phyloP scores from a whole-genome alignment of 2,113 vertebrate genomes.

The Poeciliopsis retropinna region DNA sequence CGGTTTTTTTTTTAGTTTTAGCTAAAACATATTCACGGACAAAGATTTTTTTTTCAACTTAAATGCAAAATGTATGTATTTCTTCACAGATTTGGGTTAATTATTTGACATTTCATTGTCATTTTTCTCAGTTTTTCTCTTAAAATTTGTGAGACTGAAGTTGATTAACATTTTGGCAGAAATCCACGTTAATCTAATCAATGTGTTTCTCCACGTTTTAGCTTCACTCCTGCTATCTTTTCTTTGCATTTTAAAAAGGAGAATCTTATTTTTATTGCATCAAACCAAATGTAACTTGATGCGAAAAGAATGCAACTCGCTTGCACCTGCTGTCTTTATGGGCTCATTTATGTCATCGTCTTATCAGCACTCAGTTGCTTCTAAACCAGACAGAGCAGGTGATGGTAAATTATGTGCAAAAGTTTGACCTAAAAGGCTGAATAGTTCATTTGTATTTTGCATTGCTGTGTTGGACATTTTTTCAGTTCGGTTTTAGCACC shows the following conservation, averaged over 20 bases:
- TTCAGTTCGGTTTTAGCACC: neutral
- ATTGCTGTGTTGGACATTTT: neutral
- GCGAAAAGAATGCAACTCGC: neutral
- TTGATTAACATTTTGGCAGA: neutral
- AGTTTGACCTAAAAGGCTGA: neutral
- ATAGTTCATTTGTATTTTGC: neutral
- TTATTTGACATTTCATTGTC: too few species aligned
- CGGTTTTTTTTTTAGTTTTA: too few species aligned
- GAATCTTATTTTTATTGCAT: neutral
- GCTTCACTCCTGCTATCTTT: too few species aligned
- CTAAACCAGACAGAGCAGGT: too few species aligned
- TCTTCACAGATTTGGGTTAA: too few species aligned
- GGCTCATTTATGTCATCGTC: neutral
- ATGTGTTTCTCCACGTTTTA: too few species aligned
- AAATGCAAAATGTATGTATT: too few species aligned
- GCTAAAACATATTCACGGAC: too few species aligned
- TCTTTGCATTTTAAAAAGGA: neutral
- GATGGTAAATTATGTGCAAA: too few species aligned
- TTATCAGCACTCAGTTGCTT: neutral
- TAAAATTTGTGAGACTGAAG: neutral
- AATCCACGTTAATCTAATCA: neutral
- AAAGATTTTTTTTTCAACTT: too few species aligned
- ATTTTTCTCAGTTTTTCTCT: too few species aligned
- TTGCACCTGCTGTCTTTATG: neutral
- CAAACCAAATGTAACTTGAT: neutral